Base-by-base conservation (phyloP, 2,888 invertebrate species). In the Cryptus viduatorius region DNA sequence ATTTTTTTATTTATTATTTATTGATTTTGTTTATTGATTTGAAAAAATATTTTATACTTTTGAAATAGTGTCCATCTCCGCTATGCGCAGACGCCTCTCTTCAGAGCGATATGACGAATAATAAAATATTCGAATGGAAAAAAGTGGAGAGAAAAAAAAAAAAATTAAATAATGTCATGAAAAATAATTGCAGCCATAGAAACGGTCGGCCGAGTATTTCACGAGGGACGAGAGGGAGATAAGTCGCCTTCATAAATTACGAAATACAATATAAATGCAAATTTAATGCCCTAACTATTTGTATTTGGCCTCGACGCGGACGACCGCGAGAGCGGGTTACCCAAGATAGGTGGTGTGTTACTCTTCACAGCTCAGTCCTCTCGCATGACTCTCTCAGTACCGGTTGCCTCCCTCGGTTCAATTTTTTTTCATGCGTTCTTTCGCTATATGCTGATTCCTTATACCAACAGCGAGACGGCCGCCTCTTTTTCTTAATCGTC, bases 181-280 rank as follows among this genome's bases (percentile, higher is more conserved):
- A 67, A 77, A 48, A 71, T 79, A 79, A 80, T 79, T 76, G 76
- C 75, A 59, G 56, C 46, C 53, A 44, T 46, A 65, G 50, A 64
- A 78, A 73, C 44, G 42, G 31, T 37, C 42, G 29, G 29, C 31
- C 3, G 46, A 68, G 44, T 78, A 24, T 64, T 71, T 37, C 44
- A 69, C 24, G 67, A 69, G 8, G 37, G 50, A 64, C 59, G 72
- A 61, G 24, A 24, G 10, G 80, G 87, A 90, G 88, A 89, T 88
- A 87, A 91, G 89, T 91, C 87, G 88, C 83, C 88, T 88, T 89
- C 90, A 90, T 91, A 91, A 91, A 91, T 91, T 88, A 89, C 88
- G 85, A 89, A 88, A 89, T 89, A 91, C 90, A 91, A 91, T 91
- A 91, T 91, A 91, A 91, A 91, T 91, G 91, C 91, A 90, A 91